Base-by-base conservation (phyloP, 2,797 vertebrate species). In the Chiroxiphia lanceolata region DNA sequence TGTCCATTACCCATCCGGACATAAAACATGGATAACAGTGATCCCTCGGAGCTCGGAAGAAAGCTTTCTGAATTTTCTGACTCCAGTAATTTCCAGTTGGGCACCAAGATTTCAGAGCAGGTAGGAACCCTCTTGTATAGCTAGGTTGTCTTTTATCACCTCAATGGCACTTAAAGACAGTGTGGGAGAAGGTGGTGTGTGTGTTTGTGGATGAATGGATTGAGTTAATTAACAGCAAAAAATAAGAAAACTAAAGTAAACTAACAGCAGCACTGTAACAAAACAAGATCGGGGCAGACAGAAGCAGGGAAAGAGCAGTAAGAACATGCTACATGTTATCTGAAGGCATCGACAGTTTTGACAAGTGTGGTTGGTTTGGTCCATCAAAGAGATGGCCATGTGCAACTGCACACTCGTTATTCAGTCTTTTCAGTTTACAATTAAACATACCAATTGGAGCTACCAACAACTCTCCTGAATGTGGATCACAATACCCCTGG, bases 371-470 rank as follows among this genome's bases (percentile, higher is more conserved):
- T 53, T 87, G 76, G 75, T 76, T 94, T 82, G 71, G 70, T 54
- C 60, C 72, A 34, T 70, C 54, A 94, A 91, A 89, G 79, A 56
- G 18, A 65, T 29, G 47, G 44, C 69, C 61, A 72, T 0, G 2
- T 89, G 59, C 47, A 90, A 42, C 47, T 40, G 70, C n/a, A 42
- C 51, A 38, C 72, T 57, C 89, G 76, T 78, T 83, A 65, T 47
- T 83, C 82, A 45, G 47, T 25, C 53, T 51, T 89, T 83, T 45
- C 56, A 31, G 51, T 76, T 91, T 75, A 19, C 79, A 92, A 60
- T 93, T 94, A 94, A 94, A 83, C 70, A 56, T 67, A 54, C 54
- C 79, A 81, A 36, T 88, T 51, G 81, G 50, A 92, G 82, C 89
- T 71, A 57, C 65, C 80, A 78, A 64, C 68, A 85, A 4, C 33